Evolutionary conservation across 2,888 invertebrate species (phyloP), one percentile per base, ranked within the genome.

Genomic region (Sinopyrophorus schimmeli): DNA sequence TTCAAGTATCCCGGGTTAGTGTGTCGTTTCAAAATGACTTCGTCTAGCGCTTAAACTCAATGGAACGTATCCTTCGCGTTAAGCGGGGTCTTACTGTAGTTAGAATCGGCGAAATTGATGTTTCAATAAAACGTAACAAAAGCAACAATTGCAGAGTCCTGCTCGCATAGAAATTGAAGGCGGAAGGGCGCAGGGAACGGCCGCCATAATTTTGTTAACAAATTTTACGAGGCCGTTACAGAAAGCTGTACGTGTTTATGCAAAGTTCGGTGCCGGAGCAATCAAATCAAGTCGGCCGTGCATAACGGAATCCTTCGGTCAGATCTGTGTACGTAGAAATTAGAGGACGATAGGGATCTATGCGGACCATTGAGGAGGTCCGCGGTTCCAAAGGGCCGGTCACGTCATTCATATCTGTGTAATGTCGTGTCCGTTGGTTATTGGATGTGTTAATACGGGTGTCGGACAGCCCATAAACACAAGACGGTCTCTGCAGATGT

Each of bases 391-490:
- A 34, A 49, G 53, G 49, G 48, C 64, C 64, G 67, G 72, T 73
- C 73, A 73, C 73, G 73, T 73, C 73, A 73, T 73, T 72, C 73
- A 72, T 73, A 73, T 71, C 72, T 69, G 67, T 68, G 63, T 71
- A 71, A 72, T 70, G 72, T 70, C 71, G 68, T 69, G 71, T 71
- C 69, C 67, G 63, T 62, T 65, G 60, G 70, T 69, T 71, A 71
- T 71, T 71, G 71, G 73, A 73, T 72, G 73, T 73, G 73, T 73
- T 73, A 73, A 73, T 73, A 71, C 71, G 65, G 66, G 68, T 71
- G 71, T 70, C 67, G 68, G 69, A 71, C 70, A 69, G 67, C 64
- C 69, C 68, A 71, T 72, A 71, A 71, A 72, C 71, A 71, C 73
- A 72, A 71, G 73, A 71, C 69, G 70, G 68, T 61, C 64, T 57